Evolutionary conservation across 2,113 vertebrate species (phyloP).

Genomic region (Ciconia stormi): DNA sequence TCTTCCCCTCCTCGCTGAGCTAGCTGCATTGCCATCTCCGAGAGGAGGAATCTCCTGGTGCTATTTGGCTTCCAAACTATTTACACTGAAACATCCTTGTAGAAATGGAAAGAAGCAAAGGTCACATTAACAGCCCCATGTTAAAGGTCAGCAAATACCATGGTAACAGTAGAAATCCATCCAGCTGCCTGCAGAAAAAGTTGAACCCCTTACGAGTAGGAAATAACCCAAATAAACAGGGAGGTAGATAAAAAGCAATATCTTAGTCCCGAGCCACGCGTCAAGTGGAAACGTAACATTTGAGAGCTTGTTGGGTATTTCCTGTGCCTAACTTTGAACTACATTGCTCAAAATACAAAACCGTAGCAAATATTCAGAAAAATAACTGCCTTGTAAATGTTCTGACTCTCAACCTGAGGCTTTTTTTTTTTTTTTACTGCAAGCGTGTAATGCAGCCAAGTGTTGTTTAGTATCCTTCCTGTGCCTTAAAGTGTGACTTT

Average conservation of each 20-base stretch:
- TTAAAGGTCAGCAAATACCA: constrained; percentile 51
- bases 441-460: background rate
- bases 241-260: background rate
- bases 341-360: background rate
- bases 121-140: constrained; percentile 23
- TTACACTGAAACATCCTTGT: constrained; percentile 42
- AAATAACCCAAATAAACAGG: constrained; percentile 45
- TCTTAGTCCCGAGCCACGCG: background rate
- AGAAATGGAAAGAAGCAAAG: constrained; percentile 61
- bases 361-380: background rate
- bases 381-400: background rate
- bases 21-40: background rate
- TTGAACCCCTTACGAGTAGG: background rate
- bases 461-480: constrained; percentile 65
- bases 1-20: background rate
- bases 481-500: constrained; percentile 68
- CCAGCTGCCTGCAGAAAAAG: constrained; percentile 18
- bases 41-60: constrained; percentile 16
- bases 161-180: constrained; percentile 40
- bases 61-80: constrained; percentile 40
- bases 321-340: background rate
- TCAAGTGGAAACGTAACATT: background rate
- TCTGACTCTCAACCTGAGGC: background rate
- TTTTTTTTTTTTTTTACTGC: background rate
- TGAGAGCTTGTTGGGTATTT: background rate